Base-by-base conservation (phyloP, 2,113 vertebrate species). In the Hydropotes inermis region DNA sequence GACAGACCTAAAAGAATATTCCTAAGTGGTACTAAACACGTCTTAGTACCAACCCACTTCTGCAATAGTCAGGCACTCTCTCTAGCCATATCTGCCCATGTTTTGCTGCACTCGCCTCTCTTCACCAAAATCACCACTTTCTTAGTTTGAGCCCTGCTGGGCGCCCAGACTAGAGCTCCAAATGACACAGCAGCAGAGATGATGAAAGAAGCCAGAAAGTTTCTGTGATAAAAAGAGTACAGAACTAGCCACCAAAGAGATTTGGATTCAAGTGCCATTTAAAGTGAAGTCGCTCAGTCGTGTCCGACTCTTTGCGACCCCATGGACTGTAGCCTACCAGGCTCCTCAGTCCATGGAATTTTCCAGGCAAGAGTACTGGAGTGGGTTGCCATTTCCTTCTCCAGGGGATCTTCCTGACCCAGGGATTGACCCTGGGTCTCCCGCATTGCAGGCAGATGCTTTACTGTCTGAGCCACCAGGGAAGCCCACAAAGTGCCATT, bases 401-500 rank as follows among this genome's bases (percentile, higher is more conserved):
- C 67, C 67, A 70, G 19, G n/a, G 67, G 10, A 36, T 70, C 67
- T 39, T 70, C 67, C 2, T 2, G 5, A 70, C 19, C n/a, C 67
- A 70, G 67, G 19, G 67, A 12, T 12, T 36, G n/a, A 70, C 9
- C n/a, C 67, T 23, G n/a, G 67, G 67, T 39, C n/a, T 70, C n/a
- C 67, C 0, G 1, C 17, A 70, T 23, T 23, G 5, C 5, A 39
- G 10, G n/a, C 67, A 70, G 67, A 12, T 0, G 19, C 19, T 39
- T 39, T 70, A 39, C 19, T 0, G 0, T 39, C n/a, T 39, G n/a
- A 70, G 10, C n/a, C n/a, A 39, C 67, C n/a, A 70, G 19, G 67
- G n/a, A 39, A 70, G 36, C 67, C 10, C n/a, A 70, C 6, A 2
- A 76, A 43, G 39, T 43, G 70, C 39, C 39, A 43, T 76, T 43